Evolutionary conservation across 2,888 invertebrate species (phyloP).

Genomic region (Sturmia bella): DNA sequence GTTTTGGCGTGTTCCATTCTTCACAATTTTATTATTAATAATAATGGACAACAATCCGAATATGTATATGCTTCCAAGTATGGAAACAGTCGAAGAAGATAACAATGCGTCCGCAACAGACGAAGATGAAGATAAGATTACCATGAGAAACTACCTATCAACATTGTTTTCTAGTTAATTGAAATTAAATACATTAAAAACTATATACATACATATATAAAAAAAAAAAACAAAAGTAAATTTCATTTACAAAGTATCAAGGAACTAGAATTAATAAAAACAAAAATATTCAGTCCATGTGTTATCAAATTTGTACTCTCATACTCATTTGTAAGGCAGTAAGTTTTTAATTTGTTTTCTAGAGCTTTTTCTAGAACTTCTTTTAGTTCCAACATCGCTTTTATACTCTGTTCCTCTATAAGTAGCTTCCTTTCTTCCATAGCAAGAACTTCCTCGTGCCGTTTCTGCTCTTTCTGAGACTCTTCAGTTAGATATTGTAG

Average conservation of each 20-base stretch:
- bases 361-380: conserved; percentile 15
- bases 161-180: conserved; percentile 37
- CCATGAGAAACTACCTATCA: conserved; percentile 24
- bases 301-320: neutral
- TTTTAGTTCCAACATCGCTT: conserved; percentile 33
- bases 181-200: too few relatives aligned
- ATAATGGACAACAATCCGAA: conserved; percentile 19
- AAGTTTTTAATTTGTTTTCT: conserved; percentile 6
- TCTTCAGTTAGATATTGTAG: conserved; percentile 3
- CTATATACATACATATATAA: too few relatives aligned
- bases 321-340: neutral
- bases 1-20: conserved; percentile 34
- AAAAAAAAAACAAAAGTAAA: conserved; percentile 14
- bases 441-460: too few relatives aligned
- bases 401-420: conserved; percentile 21
- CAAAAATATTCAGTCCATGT: conserved; percentile 2
- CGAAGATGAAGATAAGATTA: conserved; percentile 13
- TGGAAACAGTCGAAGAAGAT: neutral
- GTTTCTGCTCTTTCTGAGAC: conserved; percentile 30
- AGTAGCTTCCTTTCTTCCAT: conserved; percentile 36
- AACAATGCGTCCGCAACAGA: conserved; percentile 1
- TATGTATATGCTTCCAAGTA: conserved; percentile 22
- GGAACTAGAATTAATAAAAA: neutral
- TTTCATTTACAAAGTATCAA: neutral
- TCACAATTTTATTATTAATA: conserved; percentile 47